These are phyloP conservation scores for Amblyjoppa proteus DNA, from an alignment of 2,888 invertebrate species.

Conservation along the genomic window DNA sequence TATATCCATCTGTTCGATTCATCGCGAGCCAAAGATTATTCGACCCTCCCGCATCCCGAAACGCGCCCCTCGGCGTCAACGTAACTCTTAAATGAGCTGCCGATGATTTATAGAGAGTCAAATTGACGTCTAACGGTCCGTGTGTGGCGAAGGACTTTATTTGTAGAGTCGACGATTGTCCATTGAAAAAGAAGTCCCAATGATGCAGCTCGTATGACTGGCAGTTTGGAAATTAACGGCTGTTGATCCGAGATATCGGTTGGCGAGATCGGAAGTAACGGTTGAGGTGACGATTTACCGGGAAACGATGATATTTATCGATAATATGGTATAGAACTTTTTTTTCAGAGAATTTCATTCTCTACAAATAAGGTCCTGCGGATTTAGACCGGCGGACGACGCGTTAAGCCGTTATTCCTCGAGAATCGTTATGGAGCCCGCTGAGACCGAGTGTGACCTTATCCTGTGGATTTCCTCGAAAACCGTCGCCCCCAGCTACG, in stretches of 20 bases:
- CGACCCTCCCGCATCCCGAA: background rate
- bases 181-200: background rate
- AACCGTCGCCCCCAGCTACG: background rate
- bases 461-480: background rate
- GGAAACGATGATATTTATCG: background rate
- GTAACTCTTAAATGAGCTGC: background rate
- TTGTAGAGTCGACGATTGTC: background rate
- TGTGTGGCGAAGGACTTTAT: background rate
- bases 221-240: no score
- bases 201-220: background rate
- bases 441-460: background rate
- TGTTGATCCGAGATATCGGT: no score
- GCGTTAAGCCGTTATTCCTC: background rate
- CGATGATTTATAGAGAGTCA: background rate
- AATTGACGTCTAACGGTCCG: background rate
- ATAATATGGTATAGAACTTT: background rate
- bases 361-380: no score
- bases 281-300: background rate
- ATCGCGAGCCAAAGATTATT: slow-evolving; percentile 24
- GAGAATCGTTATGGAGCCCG: background rate
- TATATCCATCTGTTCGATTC: slow-evolving; percentile 39
- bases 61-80: background rate
- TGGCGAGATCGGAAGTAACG: no score
- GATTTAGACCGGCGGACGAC: background rate
- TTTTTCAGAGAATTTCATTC: no score